A percentile compares a stretch with the other conserved stretches of the same genome.
Conservation (phyloP, 2,797 vertebrate genomes). For the Sebastes vulpes region DNA sequence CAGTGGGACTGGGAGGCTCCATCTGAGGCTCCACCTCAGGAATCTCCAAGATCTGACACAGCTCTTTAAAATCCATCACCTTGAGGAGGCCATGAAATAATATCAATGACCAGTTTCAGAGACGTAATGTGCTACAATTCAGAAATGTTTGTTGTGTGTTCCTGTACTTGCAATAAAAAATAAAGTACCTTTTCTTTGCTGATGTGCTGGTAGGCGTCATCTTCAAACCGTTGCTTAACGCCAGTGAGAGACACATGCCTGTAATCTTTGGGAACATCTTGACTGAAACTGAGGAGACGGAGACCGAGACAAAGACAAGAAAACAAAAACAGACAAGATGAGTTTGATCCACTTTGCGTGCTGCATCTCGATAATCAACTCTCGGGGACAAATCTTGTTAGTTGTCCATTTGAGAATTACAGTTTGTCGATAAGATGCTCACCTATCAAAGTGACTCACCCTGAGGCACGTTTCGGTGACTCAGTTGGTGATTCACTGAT, state of each 20-base stretch:
- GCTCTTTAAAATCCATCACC: slow-evolving; percentile 92
- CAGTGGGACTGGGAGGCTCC: slow-evolving; percentile 82
- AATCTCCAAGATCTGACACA: slow-evolving; percentile 91
- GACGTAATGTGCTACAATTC: background rate
- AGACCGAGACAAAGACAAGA: background rate
- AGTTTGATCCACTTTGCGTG: slow-evolving; percentile 36
- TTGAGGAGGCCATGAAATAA: slow-evolving; percentile 51
- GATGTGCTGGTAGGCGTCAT: slow-evolving; percentile 90
- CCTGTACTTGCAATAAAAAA: background rate
- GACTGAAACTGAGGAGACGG: slow-evolving; percentile 88
- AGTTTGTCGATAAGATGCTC: slow-evolving; percentile 28
- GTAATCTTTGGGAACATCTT: slow-evolving; percentile 95
- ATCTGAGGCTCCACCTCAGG: slow-evolving; percentile 85
- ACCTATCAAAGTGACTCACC: slow-evolving; percentile 66
- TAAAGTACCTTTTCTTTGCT: slow-evolving; percentile 90
- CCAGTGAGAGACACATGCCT: slow-evolving; percentile 94
- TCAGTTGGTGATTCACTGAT: slow-evolving; percentile 46
- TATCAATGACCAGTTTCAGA: background rate
- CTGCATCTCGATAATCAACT: slow-evolving; percentile 47
- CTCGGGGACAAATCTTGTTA: slow-evolving; percentile 60
- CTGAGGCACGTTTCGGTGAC: slow-evolving; percentile 57
- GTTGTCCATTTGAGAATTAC: slow-evolving; percentile 64
- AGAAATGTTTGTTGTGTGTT: background rate
- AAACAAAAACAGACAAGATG: background rate
- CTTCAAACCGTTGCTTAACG: slow-evolving; percentile 96